phyloP scores from a whole-genome alignment of 2,888 invertebrate genomes.

The Ditula angustiorana region DNA sequence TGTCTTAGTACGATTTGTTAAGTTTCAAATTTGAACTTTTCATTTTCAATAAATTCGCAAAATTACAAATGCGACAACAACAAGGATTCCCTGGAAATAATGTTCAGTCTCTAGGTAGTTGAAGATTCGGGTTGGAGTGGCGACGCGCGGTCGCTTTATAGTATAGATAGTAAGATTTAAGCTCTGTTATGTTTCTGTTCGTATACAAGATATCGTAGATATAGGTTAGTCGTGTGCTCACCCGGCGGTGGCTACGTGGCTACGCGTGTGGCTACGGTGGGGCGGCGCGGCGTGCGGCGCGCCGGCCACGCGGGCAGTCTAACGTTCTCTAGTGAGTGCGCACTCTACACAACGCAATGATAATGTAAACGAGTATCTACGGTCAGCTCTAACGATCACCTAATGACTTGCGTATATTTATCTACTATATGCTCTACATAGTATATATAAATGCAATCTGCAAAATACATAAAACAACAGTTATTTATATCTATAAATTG shows the following conservation, averaged over 20 bases:
- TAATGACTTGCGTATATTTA: conserved; percentile 81
- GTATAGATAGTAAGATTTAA: conserved; percentile 74
- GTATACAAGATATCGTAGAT: conserved; percentile 77
- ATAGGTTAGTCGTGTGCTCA: conserved; percentile 67
- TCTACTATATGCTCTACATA: conserved; percentile 84
- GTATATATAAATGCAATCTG: conserved; percentile 85
- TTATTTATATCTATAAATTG: conserved; percentile 85
- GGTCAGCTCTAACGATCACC: conserved; percentile 78
- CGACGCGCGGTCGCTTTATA: conserved; percentile 66
- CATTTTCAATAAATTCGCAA: conserved; percentile 50
- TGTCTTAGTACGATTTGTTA: conserved; percentile 49
- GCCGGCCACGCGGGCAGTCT: conserved; percentile 51
- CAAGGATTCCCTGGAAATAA: conserved; percentile 58
- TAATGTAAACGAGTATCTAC: conserved; percentile 62
- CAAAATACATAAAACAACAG: conserved; percentile 86
- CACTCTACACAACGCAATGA: conserved; percentile 64
- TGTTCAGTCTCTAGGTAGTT: conserved; percentile 74
- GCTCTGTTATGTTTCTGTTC: conserved; percentile 82
- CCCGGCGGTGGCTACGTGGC: conserved; percentile 51
- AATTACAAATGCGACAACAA: conserved; percentile 59
- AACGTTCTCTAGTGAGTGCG: conserved; percentile 76
- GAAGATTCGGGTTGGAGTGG: conserved; percentile 45
- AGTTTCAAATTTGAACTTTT: conserved; percentile 71
- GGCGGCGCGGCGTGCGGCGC: conserved; percentile 44
- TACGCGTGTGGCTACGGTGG: conserved; percentile 64